Base-by-base conservation (phyloP, 2,113 vertebrate species). In the Mystacornis crossleyi region DNA sequence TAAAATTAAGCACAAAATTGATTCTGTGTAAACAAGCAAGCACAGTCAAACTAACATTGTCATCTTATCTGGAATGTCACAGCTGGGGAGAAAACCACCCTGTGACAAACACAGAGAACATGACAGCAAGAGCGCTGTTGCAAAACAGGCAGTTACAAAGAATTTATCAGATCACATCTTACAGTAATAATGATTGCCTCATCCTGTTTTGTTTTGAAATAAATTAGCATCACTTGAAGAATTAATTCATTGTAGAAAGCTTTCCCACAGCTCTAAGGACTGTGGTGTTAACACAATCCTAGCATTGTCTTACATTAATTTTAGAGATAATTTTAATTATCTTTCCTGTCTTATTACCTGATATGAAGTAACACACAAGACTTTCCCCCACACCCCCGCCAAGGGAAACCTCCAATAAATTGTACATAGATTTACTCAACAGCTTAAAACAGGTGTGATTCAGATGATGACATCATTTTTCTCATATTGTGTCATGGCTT, bases 341-440 rank as follows among this genome's bases (percentile, higher is more conserved):
- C 14, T 80, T 48, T 57, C 25, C 28, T 5, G 29, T 81, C 31
- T 86, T 55, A 25, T 8, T 14, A 48, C 18, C n/a, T 36, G 21
- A 51, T 64, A 70, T 6, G 12, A 86, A 91, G 69, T 16, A 86
- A 83, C 50, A 42, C 5, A 86, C 17, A 80, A 50, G 5, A 47
- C 18, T 36, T 38, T 36, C 8, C 5, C 20, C 7, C 8, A 2
- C 1, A 2, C 0, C 12, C 48, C 50, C 7, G 1, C 34, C 12
- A 81, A 61, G 8, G 12, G n/a, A 81, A 61, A 48, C 13, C 12
- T 53, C 60, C 12, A 40, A 57, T 21, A 47, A 77, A 48, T 48
- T 65, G 29, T 55, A 65, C 18, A 51, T 4, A 60, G 40, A 55
- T 53, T 28, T 86, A 81, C 26, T 33, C 31, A 51, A 86, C 1